Evolutionary conservation across 2,113 vertebrate species (phyloP).

Genomic region (Rhea americana): DNA sequence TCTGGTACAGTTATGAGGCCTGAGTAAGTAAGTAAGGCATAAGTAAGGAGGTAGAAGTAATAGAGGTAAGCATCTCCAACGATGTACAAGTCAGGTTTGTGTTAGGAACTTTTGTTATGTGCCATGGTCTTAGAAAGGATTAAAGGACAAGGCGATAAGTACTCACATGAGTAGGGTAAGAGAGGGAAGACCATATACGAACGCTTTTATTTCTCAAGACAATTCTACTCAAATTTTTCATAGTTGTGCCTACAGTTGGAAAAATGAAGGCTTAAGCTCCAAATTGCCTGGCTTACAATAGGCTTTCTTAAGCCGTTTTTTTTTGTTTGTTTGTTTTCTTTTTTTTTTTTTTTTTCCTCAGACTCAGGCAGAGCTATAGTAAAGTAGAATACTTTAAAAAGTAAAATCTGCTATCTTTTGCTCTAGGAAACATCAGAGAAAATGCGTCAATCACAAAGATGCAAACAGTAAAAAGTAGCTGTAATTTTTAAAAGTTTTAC

Average conservation of each 20-base stretch:
- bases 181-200: background rate
- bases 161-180: background rate
- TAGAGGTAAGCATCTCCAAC: background rate
- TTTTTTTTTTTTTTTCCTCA: background rate
- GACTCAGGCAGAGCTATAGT: background rate
- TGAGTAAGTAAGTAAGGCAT: background rate
- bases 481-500: background rate
- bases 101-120: background rate
- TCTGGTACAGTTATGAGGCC: background rate
- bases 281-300: background rate
- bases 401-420: background rate
- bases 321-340: background rate
- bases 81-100: background rate
- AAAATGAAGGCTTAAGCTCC: background rate
- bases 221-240: background rate
- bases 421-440: background rate
- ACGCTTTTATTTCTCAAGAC: background rate
- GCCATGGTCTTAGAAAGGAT: rapidly evolving
- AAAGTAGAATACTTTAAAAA: background rate
- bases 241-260: background rate
- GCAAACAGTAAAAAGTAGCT: background rate
- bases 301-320: background rate
- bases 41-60: too few species aligned
- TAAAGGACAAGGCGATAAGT: background rate
- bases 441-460: background rate